Conservation (phyloP, 2,888 invertebrate species). For the Leptothorax acervorum region DNA sequence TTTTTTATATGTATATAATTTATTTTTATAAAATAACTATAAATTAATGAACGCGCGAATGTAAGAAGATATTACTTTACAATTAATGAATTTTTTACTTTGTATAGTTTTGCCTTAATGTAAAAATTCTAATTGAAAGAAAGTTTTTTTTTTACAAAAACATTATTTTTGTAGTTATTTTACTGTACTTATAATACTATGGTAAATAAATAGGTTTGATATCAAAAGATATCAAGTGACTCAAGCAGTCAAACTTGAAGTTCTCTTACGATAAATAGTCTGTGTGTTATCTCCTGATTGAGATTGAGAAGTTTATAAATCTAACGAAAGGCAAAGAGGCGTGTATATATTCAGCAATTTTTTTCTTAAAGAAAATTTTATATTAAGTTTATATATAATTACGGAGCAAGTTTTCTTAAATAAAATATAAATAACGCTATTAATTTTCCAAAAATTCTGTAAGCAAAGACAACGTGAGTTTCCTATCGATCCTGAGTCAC, state of each 20-base stretch:
- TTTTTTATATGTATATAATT: neutral
- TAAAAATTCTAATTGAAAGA: neutral
- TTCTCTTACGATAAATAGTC: neutral
- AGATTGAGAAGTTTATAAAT: slow-evolving; percentile 4
- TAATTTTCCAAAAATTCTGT: neutral
- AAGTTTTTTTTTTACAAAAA: neutral
- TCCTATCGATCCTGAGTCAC: slow-evolving; percentile 9
- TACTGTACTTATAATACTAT: neutral
- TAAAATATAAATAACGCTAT: neutral
- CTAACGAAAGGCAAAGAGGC: neutral
- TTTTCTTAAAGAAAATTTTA: neutral
- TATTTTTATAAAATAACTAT: neutral
- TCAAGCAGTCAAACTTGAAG: neutral
- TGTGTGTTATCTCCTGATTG: neutral
- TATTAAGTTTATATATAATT: neutral
- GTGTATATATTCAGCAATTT: neutral
- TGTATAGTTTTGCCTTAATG: neutral
- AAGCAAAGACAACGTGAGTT: neutral
- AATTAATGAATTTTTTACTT: neutral
- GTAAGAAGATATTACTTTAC: neutral
- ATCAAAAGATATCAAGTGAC: neutral
- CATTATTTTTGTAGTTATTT: neutral
- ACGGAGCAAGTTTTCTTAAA: neutral
- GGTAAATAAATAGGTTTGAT: neutral
- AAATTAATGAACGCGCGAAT: neutral